A percentile compares a stretch with the other conserved stretches of the same genome.
phyloP scores from a whole-genome alignment of 1,140 invertebrate species.

The Meloidogyne floridensis region DNA sequence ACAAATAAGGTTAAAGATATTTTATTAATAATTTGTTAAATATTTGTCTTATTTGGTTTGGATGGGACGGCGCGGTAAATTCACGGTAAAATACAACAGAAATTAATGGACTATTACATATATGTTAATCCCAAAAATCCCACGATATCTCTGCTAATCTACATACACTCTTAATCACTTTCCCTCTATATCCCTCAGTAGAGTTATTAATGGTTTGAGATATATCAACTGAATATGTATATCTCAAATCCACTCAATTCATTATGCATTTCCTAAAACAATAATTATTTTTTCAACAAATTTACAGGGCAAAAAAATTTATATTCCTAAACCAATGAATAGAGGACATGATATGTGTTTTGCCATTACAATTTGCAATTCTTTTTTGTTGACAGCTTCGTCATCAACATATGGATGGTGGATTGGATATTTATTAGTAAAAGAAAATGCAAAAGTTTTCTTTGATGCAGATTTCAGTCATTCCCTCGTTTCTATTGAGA shows the following conservation, averaged over 20 bases:
- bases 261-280: no score
- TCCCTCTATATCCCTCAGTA: no score
- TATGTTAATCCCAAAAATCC: no score
- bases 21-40: background rate
- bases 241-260: no score
- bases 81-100: no score
- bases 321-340: slow-evolving; percentile 26
- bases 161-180: no score
- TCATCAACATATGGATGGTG: slow-evolving; percentile 43
- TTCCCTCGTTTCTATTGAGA: background rate
- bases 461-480: background rate
- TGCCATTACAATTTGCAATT: slow-evolving; percentile 32
- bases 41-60: no score
- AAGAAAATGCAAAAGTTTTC: background rate
- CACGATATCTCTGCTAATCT: no score
- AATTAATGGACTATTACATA: no score
- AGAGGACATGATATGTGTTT: slow-evolving; percentile 36
- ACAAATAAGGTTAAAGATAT: background rate
- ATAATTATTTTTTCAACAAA: background rate
- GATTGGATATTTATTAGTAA: slow-evolving; percentile 38
- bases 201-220: no score
- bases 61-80: no score
- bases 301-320: background rate
- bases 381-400: slow-evolving; percentile 28
- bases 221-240: no score